A percentile compares a stretch with the other conserved stretches of the same genome.
Conservation (phyloP, 2,113 vertebrate genomes). For the Macquaria australasica region DNA sequence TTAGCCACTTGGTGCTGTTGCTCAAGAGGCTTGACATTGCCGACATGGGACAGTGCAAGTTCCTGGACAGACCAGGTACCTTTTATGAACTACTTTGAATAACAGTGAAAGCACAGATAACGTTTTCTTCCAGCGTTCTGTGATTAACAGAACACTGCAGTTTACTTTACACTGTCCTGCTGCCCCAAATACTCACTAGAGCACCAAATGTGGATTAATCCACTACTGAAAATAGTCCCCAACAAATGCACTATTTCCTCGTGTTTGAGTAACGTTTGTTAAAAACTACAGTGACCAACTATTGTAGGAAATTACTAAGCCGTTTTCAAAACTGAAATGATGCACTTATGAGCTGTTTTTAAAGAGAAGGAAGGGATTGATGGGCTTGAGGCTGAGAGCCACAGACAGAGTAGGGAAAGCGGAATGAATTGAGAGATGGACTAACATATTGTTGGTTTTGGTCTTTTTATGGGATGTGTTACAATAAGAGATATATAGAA, state of each 20-base stretch:
- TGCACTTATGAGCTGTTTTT: too few species aligned
- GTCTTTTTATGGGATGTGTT: background rate
- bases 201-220: background rate
- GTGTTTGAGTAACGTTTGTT: background rate
- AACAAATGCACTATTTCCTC: background rate
- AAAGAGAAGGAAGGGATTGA: too few species aligned
- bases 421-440: too few species aligned
- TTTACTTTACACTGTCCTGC: background rate
- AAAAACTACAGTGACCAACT: too few species aligned
- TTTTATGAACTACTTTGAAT: too few species aligned
- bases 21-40: slow-evolving; percentile 93
- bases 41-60: slow-evolving; percentile 90
- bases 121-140: background rate
- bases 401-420: too few species aligned
- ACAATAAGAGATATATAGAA: background rate
- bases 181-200: background rate
- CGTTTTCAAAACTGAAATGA: too few species aligned
- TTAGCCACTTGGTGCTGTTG: slow-evolving; percentile 90
- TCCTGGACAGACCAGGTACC: slow-evolving; percentile 91
- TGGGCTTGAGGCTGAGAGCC: too few species aligned
- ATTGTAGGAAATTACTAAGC: too few species aligned
- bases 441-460: background rate
- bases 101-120: background rate
- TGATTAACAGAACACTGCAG: background rate
- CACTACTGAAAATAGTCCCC: background rate